phyloP scores from a whole-genome alignment of 2,113 vertebrate species.

The Prietella phreatophila region DNA sequence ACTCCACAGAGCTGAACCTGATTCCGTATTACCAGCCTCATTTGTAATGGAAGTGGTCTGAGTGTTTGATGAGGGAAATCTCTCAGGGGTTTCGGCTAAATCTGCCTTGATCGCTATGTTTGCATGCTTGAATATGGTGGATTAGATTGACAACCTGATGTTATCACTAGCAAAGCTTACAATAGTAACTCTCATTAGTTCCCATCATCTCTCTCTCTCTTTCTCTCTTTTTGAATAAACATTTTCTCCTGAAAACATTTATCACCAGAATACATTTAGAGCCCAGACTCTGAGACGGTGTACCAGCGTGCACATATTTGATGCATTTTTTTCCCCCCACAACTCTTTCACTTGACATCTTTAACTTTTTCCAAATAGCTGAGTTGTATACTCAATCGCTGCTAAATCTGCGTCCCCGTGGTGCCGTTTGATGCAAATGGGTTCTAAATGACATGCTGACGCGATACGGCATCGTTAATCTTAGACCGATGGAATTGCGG shows the following conservation, averaged over 20 bases:
- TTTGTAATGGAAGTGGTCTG: not conserved
- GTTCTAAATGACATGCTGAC: conserved; percentile 33
- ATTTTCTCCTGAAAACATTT: not conserved
- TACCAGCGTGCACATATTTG: not conserved
- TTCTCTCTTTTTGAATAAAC: too few relatives aligned
- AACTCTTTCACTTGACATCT: not conserved
- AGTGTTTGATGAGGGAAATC: not conserved
- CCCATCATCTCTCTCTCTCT: too few relatives aligned
- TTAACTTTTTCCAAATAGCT: conserved; percentile 48
- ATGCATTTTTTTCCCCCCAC: not conserved
- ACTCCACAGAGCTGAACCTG: not conserved
- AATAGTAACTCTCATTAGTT: not conserved
- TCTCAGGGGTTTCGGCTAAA: not conserved
- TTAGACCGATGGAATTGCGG: conserved; percentile 41
- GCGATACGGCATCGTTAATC: conserved; percentile 55
- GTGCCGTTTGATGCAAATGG: conserved; percentile 47
- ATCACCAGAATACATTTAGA: not conserved
- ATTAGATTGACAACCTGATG: not conserved
- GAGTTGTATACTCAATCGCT: conserved; percentile 3
- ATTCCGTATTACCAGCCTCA: not conserved
- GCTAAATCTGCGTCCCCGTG: conserved; percentile 41
- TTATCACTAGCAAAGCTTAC: not conserved
- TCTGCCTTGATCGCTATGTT: not conserved
- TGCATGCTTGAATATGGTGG: not conserved
- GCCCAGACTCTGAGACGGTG: not conserved